A percentile compares a stretch with the other conserved stretches of the same genome.
Evolutionary conservation across 1,140 invertebrate genomes (phyloP).

Genomic region (Drosophila micromelanica): DNA sequence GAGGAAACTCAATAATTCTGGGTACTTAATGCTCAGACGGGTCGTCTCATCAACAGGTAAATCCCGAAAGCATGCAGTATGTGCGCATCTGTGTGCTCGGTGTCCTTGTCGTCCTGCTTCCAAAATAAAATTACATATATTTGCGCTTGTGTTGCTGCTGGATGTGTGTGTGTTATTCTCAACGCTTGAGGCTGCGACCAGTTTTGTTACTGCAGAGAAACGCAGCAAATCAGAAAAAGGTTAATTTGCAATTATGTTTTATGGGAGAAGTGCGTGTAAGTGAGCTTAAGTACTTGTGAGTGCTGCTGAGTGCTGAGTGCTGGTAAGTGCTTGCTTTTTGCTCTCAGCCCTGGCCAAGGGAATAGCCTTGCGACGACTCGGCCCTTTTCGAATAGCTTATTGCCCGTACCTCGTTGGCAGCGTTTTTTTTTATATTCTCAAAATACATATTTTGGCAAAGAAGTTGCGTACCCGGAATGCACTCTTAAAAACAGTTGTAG

Average conservation of each 20-base stretch:
- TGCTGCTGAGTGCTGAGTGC: conserved; percentile 36
- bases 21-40: conserved; percentile 39
- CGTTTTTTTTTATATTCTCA: no score
- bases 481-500: no score
- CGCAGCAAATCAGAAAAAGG: conserved; percentile 47
- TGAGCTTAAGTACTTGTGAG: conserved; percentile 43
- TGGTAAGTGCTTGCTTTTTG: conserved; percentile 16
- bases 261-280: conserved; percentile 45
- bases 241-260: conserved; percentile 51
- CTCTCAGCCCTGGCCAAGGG: no score
- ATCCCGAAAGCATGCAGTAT: conserved; percentile 19
- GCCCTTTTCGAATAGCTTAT: no score
- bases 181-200: conserved; percentile 12
- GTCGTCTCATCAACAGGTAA: conserved; percentile 39
- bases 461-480: no score
- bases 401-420: no score
- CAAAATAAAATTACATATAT: conserved; percentile 41
- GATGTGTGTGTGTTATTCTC: not conserved
- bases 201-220: conserved; percentile 15
- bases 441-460: no score
- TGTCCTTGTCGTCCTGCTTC: conserved; percentile 22
- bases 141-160: conserved; percentile 13
- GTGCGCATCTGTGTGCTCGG: conserved; percentile 1
- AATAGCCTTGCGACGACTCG: no score
- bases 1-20: conserved; percentile 46